phyloP scores from a whole-genome alignment of 2,113 vertebrate species.

The Euleptes europaea region DNA sequence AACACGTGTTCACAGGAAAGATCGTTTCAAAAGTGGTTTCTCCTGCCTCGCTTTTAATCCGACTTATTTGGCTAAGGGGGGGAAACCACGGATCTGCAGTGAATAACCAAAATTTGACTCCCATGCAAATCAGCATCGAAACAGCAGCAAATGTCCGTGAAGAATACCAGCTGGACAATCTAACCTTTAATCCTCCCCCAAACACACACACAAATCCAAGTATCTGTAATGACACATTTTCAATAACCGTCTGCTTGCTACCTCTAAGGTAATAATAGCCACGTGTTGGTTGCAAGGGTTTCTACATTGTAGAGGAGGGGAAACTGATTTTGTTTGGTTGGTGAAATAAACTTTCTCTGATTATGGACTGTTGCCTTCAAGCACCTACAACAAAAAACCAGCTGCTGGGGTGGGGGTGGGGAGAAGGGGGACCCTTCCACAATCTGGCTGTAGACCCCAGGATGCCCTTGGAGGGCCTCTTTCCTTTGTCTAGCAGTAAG shows the following conservation, averaged over 20 bases:
- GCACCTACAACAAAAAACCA: not conserved
- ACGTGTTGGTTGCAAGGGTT: not conserved
- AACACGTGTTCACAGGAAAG: no score
- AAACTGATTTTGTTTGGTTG: not conserved
- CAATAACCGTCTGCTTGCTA: not conserved
- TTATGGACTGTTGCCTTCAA: accelerated
- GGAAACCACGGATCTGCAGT: no score
- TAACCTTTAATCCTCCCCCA: not conserved
- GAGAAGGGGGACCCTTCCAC: not conserved
- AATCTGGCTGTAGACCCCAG: not conserved
- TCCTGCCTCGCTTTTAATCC: no score
- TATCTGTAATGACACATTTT: not conserved
- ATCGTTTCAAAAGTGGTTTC: no score
- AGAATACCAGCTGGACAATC: no score
- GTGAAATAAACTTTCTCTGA: not conserved
- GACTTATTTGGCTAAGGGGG: no score
- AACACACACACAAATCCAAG: not conserved
- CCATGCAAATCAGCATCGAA: no score
- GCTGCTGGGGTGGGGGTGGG: not conserved
- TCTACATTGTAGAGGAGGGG: accelerated
- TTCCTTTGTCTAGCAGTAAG: constrained; percentile 57
- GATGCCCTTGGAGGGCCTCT: constrained; percentile 40
- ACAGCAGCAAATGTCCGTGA: no score
- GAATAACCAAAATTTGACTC: no score
- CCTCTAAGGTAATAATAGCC: not conserved